Conservation (phyloP, 1,140 invertebrate species). For the Nasonia giraulti region DNA sequence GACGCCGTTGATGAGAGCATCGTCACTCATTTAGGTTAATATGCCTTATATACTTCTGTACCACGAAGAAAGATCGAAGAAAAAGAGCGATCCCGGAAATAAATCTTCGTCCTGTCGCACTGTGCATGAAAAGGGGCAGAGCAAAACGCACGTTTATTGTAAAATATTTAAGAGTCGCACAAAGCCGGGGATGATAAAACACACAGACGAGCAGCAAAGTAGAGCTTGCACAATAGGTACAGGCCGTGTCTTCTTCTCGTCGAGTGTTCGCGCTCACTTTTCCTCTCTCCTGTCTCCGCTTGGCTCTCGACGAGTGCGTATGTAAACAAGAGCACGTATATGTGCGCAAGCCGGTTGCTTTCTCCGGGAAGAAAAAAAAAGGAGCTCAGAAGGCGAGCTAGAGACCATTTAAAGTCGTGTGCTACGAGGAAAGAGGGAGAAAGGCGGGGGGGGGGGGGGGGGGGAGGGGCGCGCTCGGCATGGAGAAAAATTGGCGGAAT, state of each 20-base stretch:
- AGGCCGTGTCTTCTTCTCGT: background rate
- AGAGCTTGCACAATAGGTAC: background rate
- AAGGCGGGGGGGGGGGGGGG: background rate
- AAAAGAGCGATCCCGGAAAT: too few relatives aligned
- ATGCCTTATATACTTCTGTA: too few relatives aligned
- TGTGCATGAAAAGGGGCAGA: too few relatives aligned
- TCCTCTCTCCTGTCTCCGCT: background rate
- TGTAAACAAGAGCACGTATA: background rate
- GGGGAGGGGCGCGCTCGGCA: background rate
- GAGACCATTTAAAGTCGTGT: background rate
- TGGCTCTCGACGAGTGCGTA: background rate
- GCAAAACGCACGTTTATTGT: background rate
- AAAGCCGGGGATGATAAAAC: background rate
- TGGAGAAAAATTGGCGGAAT: slow-evolving; percentile 46
- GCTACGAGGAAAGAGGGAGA: background rate
- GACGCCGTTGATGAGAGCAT: too few relatives aligned
- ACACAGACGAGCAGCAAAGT: background rate
- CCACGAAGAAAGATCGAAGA: too few relatives aligned
- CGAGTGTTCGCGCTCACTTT: background rate
- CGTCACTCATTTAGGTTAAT: too few relatives aligned
- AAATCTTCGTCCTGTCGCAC: too few relatives aligned
- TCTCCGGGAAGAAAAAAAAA: background rate
- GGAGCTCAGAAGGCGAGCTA: background rate
- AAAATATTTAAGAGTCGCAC: background rate
- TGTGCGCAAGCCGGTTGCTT: background rate